Conservation (phyloP, 1,140 invertebrate species). For the Ditylenchus dipsaci region DNA sequence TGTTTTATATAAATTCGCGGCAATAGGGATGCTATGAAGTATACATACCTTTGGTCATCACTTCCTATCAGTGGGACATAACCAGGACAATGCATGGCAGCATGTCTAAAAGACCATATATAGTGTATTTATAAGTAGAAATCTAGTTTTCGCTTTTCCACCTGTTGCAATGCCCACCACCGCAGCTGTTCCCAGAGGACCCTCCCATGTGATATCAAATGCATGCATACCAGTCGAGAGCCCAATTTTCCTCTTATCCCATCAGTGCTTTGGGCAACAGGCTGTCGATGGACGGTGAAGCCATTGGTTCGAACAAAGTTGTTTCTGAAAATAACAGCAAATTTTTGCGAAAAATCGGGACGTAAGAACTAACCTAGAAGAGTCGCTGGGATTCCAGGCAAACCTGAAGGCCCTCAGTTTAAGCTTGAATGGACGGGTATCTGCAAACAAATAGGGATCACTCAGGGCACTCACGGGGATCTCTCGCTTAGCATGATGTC, state of each 20-base stretch:
- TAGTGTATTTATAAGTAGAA: neutral
- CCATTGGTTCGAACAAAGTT: constrained; percentile 94
- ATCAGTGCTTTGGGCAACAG: constrained; percentile 96
- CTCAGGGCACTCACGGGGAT: constrained; percentile 78
- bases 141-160: no score
- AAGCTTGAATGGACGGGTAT: constrained; percentile 82
- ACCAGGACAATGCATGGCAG: constrained; percentile 79
- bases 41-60: constrained; percentile 88
- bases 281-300: constrained; percentile 93
- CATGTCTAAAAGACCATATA: constrained; percentile 30
- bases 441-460: constrained; percentile 83
- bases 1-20: no score
- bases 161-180: constrained; percentile 91
- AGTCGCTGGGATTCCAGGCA: constrained; percentile 91
- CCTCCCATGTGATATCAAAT: constrained; percentile 98
- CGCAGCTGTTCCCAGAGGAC: constrained; percentile 87
- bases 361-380: constrained; percentile 39
- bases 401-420: constrained; percentile 89
- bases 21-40: no score
- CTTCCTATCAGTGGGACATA: constrained; percentile 88
- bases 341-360: neutral
- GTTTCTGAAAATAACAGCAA: constrained; percentile 72
- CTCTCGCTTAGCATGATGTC: constrained; percentile 78
- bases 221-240: constrained; percentile 87
- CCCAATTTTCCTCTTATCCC: constrained; percentile 69